Conservation (phyloP, 2,797 vertebrate genomes). For the Cynopterus sphinx region DNA sequence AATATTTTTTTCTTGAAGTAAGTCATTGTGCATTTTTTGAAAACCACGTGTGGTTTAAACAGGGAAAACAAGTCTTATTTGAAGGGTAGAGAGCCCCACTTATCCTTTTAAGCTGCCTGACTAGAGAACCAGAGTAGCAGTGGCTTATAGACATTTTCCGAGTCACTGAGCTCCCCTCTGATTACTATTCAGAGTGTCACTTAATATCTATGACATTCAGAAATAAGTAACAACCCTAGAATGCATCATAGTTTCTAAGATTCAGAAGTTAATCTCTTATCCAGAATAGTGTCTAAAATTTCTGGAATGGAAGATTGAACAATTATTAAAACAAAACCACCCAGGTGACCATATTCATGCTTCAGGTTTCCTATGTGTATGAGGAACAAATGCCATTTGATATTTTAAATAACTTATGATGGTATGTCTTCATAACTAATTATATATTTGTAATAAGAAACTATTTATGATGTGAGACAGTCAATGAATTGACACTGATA, state of each 20-base stretch:
- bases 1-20: neutral
- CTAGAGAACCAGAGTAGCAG: neutral
- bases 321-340: neutral
- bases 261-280: neutral
- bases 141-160: neutral
- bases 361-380: neutral
- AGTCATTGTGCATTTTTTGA: neutral
- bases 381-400: neutral
- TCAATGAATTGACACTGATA: neutral
- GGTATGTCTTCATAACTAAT: neutral
- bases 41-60: neutral
- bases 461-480: neutral
- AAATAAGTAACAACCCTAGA: neutral
- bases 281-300: neutral
- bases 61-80: neutral
- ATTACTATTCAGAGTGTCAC: neutral
- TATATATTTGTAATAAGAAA: neutral
- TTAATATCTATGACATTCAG: neutral
- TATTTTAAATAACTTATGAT: neutral
- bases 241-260: neutral
- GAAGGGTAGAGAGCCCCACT: neutral
- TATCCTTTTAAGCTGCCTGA: neutral
- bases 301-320: neutral
- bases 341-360: neutral
- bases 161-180: neutral